Percentiles rank a stretch among this genome's conserved stretches.
These are phyloP conservation scores for Eristalis pertinax DNA, from an alignment of 2,888 invertebrate species.

Conservation along the genomic window DNA sequence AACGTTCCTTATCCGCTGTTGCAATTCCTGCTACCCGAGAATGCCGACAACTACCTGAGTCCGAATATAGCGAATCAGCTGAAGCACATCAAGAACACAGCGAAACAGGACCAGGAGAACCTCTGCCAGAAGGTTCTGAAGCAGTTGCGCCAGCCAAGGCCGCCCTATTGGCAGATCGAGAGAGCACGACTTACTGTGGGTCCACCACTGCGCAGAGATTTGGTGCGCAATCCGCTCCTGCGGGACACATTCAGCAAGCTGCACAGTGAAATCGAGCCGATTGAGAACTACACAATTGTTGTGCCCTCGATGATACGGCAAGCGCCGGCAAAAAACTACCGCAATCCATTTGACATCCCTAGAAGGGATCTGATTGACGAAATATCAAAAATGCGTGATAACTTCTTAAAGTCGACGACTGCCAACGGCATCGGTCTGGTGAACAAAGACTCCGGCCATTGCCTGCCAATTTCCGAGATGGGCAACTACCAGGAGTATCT, in stretches of 20 bases:
- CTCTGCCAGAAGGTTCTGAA: conserved; percentile 85
- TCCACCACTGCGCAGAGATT: conserved; percentile 88
- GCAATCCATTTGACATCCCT: conserved; percentile 98
- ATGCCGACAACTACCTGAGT: conserved; percentile 94
- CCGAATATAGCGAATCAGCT: conserved; percentile 96
- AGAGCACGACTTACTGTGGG: conserved; percentile 89
- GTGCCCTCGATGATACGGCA: conserved; percentile 84
- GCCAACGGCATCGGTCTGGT: conserved; percentile 86
- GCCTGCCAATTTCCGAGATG: conserved; percentile 98
- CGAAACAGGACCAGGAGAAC: conserved; percentile 94
- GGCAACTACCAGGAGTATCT: conserved; percentile 99
- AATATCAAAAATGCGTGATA: conserved; percentile 96
- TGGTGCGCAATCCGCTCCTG: conserved; percentile 90
- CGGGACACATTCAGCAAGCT: conserved; percentile 91
- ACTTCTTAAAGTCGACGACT: conserved; percentile 92
- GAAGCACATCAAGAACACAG: conserved; percentile 97
- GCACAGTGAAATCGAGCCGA: conserved; percentile 92
- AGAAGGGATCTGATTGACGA: conserved; percentile 94
- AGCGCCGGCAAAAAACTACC: conserved; percentile 86
- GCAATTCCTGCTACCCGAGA: conserved; percentile 94
- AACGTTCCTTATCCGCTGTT: conserved; percentile 92
- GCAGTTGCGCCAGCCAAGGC: conserved; percentile 80
- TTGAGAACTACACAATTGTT: conserved; percentile 91
- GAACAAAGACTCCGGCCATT: conserved; percentile 96
- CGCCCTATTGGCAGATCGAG: conserved; percentile 85